Percentiles rank a stretch among this genome's conserved stretches.
These are phyloP conservation scores for Cheilosia vulpina DNA, from an alignment of 2,888 invertebrate genomes.

Conservation along the genomic window DNA sequence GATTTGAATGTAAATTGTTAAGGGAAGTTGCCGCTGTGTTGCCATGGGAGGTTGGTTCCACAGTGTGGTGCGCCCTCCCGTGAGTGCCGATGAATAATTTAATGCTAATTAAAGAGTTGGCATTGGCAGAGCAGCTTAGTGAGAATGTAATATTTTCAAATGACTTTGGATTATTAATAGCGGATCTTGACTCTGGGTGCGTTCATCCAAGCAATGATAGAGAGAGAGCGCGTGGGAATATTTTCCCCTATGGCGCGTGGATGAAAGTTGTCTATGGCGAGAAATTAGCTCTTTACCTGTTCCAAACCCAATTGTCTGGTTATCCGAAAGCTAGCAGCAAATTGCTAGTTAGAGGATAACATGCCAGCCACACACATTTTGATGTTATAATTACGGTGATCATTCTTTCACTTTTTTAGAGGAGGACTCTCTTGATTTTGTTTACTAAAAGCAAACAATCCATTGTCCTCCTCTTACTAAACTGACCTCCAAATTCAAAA, in stretches of 20 bases:
- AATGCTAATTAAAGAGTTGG: slow-evolving; percentile 26
- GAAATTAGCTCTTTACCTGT: too few species aligned
- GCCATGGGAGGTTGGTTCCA: neutral
- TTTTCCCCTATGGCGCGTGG: neutral
- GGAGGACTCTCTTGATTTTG: too few species aligned
- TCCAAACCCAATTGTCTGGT: too few species aligned
- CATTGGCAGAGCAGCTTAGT: neutral
- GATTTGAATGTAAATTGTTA: slow-evolving; percentile 36
- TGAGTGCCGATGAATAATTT: slow-evolving; percentile 33
- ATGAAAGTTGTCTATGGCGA: neutral
- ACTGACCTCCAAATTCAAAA: too few species aligned
- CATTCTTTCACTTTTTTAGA: too few species aligned
- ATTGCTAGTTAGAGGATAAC: too few species aligned
- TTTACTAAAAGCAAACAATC: too few species aligned
- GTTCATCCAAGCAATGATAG: neutral
- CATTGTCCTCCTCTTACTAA: too few species aligned
- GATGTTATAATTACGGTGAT: too few species aligned
- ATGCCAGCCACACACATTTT: too few species aligned
- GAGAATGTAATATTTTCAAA: slow-evolving; percentile 4
- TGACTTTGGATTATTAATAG: neutral
- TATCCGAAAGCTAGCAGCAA: too few species aligned
- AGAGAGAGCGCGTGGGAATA: neutral
- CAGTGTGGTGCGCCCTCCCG: slow-evolving; percentile 3
- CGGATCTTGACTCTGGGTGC: neutral
- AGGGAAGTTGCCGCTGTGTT: neutral